These are phyloP conservation scores for Champsocephalus esox DNA, from an alignment of 2,797 vertebrate species.

Conservation along the genomic window DNA sequence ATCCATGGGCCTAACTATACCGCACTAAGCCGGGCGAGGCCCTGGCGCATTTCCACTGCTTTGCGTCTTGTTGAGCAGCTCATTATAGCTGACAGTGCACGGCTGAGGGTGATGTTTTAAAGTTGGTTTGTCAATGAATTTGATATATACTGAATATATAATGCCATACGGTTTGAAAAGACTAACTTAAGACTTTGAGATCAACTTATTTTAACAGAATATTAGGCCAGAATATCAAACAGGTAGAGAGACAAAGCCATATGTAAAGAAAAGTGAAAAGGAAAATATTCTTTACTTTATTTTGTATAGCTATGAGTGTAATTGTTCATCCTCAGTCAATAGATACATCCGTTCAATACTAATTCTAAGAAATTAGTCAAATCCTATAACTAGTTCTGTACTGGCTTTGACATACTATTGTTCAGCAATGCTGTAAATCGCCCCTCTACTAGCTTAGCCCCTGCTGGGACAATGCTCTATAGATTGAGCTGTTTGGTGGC, in stretches of 20 bases:
- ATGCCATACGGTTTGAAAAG: neutral
- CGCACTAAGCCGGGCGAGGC: too few species aligned
- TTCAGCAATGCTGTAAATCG: conserved; percentile 63
- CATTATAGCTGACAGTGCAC: conserved; percentile 7
- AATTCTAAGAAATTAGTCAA: conserved; percentile 12
- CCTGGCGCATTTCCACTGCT: neutral
- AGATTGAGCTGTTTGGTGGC: conserved; percentile 46
- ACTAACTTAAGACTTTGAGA: neutral
- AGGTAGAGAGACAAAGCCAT: neutral
- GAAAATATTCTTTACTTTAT: too few species aligned
- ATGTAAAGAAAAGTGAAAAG: neutral
- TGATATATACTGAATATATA: neutral
- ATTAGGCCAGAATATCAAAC: neutral
- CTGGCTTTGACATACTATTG: conserved; percentile 46
- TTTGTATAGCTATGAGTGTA: neutral
- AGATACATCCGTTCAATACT: conserved; percentile 14
- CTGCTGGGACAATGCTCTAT: conserved; percentile 68
- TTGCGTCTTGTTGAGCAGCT: conserved; percentile 20
- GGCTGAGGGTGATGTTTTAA: neutral
- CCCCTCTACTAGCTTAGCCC: conserved; percentile 54
- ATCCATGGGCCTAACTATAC: too few species aligned
- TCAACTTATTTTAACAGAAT: neutral
- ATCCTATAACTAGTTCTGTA: conserved; percentile 40
- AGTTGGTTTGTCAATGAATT: conserved; percentile 6
- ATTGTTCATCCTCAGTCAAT: conserved; percentile 6